Evolutionary conservation across 2,797 vertebrate species (phyloP).

Genomic region (Sternotherus odoratus): DNA sequence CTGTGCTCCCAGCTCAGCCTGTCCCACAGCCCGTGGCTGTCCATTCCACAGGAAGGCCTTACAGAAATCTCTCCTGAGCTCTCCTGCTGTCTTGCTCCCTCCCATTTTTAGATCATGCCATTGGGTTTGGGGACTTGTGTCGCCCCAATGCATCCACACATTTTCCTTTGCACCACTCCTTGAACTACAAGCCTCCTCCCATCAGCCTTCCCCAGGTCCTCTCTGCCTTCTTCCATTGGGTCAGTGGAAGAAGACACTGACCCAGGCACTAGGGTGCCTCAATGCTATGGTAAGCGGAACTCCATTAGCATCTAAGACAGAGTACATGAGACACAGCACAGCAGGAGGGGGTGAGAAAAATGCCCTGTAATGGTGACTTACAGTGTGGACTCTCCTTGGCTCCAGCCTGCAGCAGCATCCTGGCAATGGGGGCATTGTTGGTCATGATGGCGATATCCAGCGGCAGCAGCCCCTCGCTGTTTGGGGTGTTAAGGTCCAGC

Average conservation of each 20-base stretch:
- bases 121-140: neutral
- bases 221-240: neutral
- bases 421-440: conserved; percentile 92
- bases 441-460: conserved; percentile 95
- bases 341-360: fast-evolving
- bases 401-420: conserved; percentile 87
- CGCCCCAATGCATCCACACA: neutral
- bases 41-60: neutral
- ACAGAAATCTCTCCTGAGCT: neutral
- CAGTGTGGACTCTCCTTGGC: conserved; percentile 95
- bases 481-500: conserved; percentile 94
- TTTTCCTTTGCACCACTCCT: neutral
- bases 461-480: conserved; percentile 93
- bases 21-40: neutral
- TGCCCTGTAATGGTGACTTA: conserved; percentile 77
- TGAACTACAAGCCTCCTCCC: neutral
- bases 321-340: neutral
- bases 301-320: neutral
- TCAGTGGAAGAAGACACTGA: neutral
- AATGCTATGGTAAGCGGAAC: neutral
- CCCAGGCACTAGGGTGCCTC: neutral
- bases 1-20: neutral
- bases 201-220: neutral
- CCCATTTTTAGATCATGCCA: neutral
- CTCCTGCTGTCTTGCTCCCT: neutral